A percentile compares a stretch with the other conserved stretches of the same genome.
Conservation (phyloP, 1,140 invertebrate species). For the Caenorhabditis remanei region DNA sequence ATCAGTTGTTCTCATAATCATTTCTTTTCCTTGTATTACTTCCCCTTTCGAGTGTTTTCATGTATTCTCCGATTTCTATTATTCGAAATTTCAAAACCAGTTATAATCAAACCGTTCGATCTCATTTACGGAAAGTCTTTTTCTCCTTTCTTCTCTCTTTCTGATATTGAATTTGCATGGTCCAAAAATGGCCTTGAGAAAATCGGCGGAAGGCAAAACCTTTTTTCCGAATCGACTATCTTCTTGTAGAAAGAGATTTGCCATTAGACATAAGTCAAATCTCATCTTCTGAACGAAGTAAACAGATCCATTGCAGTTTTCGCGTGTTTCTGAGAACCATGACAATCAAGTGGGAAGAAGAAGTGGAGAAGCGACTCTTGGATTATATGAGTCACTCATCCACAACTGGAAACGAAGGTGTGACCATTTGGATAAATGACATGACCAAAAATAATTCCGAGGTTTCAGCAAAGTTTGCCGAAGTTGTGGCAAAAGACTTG, state of each 20-base stretch:
- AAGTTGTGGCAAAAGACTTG: conserved; percentile 66
- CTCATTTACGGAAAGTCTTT: not conserved
- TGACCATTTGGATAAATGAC: not conserved
- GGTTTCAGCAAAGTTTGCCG: conserved; percentile 61
- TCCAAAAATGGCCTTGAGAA: conserved; percentile 41
- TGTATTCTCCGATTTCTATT: not conserved
- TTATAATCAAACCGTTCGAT: conserved; percentile 47
- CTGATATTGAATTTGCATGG: conserved; percentile 12
- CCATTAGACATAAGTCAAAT: conserved; percentile 2
- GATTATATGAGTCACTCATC: conserved; percentile 72
- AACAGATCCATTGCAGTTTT: conserved; percentile 4
- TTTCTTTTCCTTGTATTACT: not conserved
- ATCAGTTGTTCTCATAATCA: not conserved
- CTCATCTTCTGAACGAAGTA: not conserved
- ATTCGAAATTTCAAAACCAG: conserved; percentile 13
- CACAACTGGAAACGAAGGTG: conserved; percentile 72
- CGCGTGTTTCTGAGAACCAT: not conserved
- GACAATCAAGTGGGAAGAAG: conserved; percentile 43
- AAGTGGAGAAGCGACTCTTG: conserved; percentile 58
- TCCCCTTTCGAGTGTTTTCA: not conserved
- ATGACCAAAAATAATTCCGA: not conserved
- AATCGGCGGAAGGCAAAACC: not conserved
- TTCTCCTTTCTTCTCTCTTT: not conserved
- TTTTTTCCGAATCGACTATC: not conserved
- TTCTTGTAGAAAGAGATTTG: not conserved